phyloP scores from a whole-genome alignment of 2,113 vertebrate genomes.

The Xenotilapia flavipinnis region DNA sequence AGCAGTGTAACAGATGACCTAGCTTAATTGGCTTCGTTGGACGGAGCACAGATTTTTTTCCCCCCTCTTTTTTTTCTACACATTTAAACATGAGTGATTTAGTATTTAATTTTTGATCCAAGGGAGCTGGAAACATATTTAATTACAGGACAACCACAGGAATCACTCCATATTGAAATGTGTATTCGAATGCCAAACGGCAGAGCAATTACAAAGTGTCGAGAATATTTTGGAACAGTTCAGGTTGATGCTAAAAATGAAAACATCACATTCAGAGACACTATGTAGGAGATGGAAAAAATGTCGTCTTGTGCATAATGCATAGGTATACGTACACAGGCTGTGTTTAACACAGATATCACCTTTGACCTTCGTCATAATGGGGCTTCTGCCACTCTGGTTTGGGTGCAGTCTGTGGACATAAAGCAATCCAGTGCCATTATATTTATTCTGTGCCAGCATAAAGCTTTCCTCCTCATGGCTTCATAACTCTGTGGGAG shows the following conservation, averaged over 20 bases:
- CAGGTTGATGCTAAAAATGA: neutral
- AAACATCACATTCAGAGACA: neutral
- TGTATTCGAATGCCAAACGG: neutral
- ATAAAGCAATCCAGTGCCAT: slow-evolving; percentile 8
- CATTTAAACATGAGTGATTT: neutral
- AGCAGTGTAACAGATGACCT: slow-evolving; percentile 43
- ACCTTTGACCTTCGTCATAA: neutral
- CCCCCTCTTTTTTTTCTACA: neutral
- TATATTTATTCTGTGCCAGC: slow-evolving; percentile 40
- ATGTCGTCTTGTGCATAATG: neutral
- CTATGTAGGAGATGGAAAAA: neutral
- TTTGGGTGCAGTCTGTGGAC: neutral
- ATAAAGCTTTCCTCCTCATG: slow-evolving; percentile 36
- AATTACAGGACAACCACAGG: neutral
- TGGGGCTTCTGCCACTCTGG: neutral
- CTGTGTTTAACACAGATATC: neutral
- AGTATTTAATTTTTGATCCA: slow-evolving; percentile 13
- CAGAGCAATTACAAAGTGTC: neutral
- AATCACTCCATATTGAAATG: neutral
- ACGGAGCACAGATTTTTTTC: neutral
- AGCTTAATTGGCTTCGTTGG: slow-evolving; percentile 54
- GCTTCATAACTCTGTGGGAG: slow-evolving; percentile 54
- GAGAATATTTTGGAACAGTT: neutral
- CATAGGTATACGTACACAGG: neutral
- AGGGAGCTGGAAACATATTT: slow-evolving; percentile 3